Percentiles rank a stretch among this genome's conserved stretches.
phyloP scores from a whole-genome alignment of 2,797 vertebrate genomes.

The Tamandua tetradactyla region DNA sequence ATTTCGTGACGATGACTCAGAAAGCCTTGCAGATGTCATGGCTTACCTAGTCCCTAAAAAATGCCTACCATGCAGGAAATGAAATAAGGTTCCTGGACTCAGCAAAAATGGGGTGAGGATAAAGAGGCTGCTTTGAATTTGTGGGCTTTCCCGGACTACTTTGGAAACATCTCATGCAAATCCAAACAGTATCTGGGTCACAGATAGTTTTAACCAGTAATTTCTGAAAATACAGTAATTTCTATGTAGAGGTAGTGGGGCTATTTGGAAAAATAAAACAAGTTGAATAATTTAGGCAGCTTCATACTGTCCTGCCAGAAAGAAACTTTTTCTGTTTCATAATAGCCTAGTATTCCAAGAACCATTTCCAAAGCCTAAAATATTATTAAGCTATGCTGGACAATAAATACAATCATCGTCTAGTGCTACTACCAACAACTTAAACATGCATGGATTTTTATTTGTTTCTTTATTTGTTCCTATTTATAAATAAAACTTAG shows the following conservation, averaged over 20 bases:
- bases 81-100: conserved; percentile 82
- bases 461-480: conserved; percentile 17
- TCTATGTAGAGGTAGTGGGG: conserved; percentile 64
- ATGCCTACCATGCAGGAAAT: conserved; percentile 88
- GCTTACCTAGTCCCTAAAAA: conserved; percentile 83
- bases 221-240: conserved; percentile 78
- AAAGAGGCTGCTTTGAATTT: conserved; percentile 84
- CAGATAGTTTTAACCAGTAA: conserved; percentile 79
- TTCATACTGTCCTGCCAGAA: conserved; percentile 18
- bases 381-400: neutral
- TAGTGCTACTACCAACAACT: conserved; percentile 48
- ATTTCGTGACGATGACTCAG: conserved; percentile 84
- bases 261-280: conserved; percentile 65
- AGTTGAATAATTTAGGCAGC: conserved; percentile 53
- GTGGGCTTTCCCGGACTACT: conserved; percentile 81
- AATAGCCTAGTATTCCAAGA: conserved; percentile 54
- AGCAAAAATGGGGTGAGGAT: conserved; percentile 84
- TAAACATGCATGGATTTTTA: conserved; percentile 43
- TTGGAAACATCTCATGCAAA: conserved; percentile 84
- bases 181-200: conserved; percentile 84
- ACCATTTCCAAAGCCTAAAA: conserved; percentile 25
- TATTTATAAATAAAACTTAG: neutral
- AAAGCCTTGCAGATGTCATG: conserved; percentile 82
- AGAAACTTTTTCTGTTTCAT: conserved; percentile 36
- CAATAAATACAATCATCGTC: conserved; percentile 49